Percentiles rank a stretch among this genome's conserved stretches.
Conservation (phyloP, 92 coral and sea anemone species). For the Palythoa grandis region DNA sequence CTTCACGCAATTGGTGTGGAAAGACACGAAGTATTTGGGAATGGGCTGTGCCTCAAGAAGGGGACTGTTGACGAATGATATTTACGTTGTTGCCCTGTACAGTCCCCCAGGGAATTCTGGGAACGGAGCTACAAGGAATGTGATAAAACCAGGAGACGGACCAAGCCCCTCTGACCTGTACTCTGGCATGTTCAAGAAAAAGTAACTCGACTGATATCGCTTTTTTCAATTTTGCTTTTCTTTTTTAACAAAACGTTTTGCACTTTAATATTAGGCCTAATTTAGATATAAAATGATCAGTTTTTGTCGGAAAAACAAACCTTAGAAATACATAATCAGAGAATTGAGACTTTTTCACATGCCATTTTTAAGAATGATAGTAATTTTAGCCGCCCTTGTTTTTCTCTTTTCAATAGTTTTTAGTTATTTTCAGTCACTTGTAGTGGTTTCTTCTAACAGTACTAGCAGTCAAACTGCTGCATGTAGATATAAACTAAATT, state of each 20-base stretch:
- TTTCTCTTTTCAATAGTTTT: too few relatives aligned
- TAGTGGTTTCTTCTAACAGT: too few relatives aligned
- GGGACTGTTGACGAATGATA: slow-evolving; percentile 89
- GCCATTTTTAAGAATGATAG: too few relatives aligned
- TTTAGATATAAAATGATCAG: not conserved
- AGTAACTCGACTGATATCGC: not conserved
- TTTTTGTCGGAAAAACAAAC: not conserved
- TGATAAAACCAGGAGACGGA: slow-evolving; percentile 74
- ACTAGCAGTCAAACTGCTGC: too few relatives aligned
- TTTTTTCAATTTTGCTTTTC: not conserved
- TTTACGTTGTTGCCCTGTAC: slow-evolving; percentile 91
- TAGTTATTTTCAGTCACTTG: too few relatives aligned
- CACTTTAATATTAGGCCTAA: too few relatives aligned
- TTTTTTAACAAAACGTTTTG: not conserved
- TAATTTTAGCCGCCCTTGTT: too few relatives aligned
- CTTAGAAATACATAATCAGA: too few relatives aligned
- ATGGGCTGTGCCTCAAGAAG: slow-evolving; percentile 89
- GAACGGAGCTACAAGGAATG: slow-evolving; percentile 75
- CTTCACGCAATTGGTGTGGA: slow-evolving; percentile 95
- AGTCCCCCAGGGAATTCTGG: slow-evolving; percentile 91
- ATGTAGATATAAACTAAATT: too few relatives aligned
- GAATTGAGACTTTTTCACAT: not conserved
- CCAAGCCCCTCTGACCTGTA: slow-evolving; percentile 69
- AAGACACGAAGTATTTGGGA: slow-evolving; percentile 68
- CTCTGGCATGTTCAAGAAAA: slow-evolving; percentile 67